These are phyloP conservation scores for Emydoidea blandingii DNA, from an alignment of 2,797 vertebrate species.

Conservation along the genomic window DNA sequence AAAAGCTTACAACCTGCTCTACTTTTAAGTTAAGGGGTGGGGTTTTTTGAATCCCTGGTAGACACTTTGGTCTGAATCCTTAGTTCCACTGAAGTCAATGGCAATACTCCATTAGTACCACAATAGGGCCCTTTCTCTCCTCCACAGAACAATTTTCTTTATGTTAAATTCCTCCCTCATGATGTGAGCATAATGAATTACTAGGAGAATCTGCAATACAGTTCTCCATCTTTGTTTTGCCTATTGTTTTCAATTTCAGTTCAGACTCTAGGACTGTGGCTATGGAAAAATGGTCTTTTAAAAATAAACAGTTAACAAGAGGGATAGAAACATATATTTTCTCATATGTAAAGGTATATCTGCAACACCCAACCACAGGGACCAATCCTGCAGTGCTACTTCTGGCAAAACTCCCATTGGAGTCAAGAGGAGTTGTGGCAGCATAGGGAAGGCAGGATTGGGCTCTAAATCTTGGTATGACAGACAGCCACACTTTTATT, in stretches of 20 bases:
- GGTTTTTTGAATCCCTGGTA: background rate
- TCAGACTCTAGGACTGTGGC: background rate
- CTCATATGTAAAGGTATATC: background rate
- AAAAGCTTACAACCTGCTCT: background rate
- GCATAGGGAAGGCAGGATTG: background rate
- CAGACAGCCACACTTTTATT: slow-evolving; percentile 17
- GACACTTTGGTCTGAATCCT: background rate
- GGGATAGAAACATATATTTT: background rate
- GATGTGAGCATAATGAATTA: background rate
- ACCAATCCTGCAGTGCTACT: background rate
- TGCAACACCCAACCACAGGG: background rate
- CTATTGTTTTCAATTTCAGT: background rate
- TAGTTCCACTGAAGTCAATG: background rate
- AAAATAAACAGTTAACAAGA: background rate
- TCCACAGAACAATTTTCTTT: background rate
- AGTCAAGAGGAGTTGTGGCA: slow-evolving; percentile 12
- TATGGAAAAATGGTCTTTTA: background rate
- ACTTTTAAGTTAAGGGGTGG: background rate
- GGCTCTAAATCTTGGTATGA: background rate
- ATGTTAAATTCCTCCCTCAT: background rate
- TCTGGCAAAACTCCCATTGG: background rate
- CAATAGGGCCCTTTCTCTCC: background rate
- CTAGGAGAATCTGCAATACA: background rate
- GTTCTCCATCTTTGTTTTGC: background rate
- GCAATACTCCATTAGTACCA: background rate